Evolutionary conservation across 1,140 invertebrate genomes (phyloP), one percentile per base, ranked within the genome.

Genomic region (Euwallacea similis): DNA sequence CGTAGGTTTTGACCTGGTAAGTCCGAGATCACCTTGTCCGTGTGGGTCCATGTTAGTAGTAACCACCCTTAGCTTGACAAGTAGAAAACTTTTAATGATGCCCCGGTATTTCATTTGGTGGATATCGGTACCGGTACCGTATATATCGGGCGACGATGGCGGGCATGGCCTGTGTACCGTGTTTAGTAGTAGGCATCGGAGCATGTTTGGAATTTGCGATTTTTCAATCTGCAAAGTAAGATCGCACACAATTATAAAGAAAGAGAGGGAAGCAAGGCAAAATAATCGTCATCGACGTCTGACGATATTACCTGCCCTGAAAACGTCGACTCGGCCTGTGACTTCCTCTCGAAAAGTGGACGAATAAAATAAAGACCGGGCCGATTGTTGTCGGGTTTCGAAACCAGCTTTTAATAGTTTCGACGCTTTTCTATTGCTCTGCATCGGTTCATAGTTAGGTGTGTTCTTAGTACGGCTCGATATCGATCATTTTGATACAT

Each of bases 171-270:
- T 33, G 21, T 33, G 21, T 33, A 33, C 21, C 21, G 21, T 33
- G 21, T 33, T 33, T 33, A 50, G 46, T 50, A 50, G 54, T 47
- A 70, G 54, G 68, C 53, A 70, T 41, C 33, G 47, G 44, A 50
- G 62, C 69, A 66, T 44, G 63, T 71, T 71, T 66, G 69, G 69
- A 71, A 71, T 71, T 71, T 71, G 69, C 69, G 62, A 71, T 65
- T 71, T 71, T 71, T 71, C 69, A 71, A 71, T 71, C 69, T 71
- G 69, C 58, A 71, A 65, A 71, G 69, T 71, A 71, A 71, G 69
- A 71, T 71, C 69, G 69, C 69, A 71, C 69, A 66, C 69, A 71
- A 71, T 72, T 72, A 72, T 72, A 61, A 72, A 68, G 65, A 72
- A 72, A 72, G 61, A 68, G 66, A 68, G 60, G 53, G 66, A 67